phyloP scores from a whole-genome alignment of 2,888 invertebrate species.

The Cheilosia pagana region DNA sequence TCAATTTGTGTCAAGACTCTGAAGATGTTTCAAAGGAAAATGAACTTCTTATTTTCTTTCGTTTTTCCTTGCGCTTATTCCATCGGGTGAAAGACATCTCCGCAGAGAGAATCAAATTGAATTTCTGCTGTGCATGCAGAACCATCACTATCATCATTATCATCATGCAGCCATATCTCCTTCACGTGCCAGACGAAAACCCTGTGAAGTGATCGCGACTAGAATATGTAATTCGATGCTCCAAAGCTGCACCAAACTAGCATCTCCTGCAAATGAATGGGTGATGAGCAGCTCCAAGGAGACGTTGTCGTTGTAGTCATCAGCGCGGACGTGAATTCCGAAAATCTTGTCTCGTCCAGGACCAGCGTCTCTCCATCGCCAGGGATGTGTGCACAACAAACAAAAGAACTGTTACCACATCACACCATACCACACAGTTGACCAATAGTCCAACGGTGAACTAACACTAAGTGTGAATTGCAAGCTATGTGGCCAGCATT shows the following conservation, averaged over 20 bases:
- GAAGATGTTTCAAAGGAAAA: constrained; percentile 61
- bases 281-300: constrained; percentile 43
- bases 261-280: constrained; percentile 56
- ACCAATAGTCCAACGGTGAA: constrained; percentile 52
- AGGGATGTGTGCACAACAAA: constrained; percentile 36
- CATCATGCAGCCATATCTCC: constrained; percentile 69
- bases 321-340: constrained; percentile 57
- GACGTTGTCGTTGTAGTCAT: constrained; percentile 60
- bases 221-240: constrained; percentile 69
- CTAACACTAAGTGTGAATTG: constrained; percentile 51
- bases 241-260: constrained; percentile 37
- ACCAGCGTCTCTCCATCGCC: constrained; percentile 11
- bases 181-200: constrained; percentile 74
- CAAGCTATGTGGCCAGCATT: constrained; percentile 45
- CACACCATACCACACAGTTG: constrained; percentile 55
- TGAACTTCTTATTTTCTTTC: constrained; percentile 50
- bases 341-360: constrained; percentile 33
- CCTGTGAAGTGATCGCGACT: constrained; percentile 75
- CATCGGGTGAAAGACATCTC: constrained; percentile 53
- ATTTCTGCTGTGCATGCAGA: constrained; percentile 74
- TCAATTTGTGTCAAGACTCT: constrained; percentile 70
- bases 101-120: constrained; percentile 69
- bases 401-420: constrained; percentile 70
- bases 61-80: constrained; percentile 18
- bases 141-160: constrained; percentile 59